phyloP scores from a whole-genome alignment of 2,888 invertebrate species.

The Oscheius sp. region DNA sequence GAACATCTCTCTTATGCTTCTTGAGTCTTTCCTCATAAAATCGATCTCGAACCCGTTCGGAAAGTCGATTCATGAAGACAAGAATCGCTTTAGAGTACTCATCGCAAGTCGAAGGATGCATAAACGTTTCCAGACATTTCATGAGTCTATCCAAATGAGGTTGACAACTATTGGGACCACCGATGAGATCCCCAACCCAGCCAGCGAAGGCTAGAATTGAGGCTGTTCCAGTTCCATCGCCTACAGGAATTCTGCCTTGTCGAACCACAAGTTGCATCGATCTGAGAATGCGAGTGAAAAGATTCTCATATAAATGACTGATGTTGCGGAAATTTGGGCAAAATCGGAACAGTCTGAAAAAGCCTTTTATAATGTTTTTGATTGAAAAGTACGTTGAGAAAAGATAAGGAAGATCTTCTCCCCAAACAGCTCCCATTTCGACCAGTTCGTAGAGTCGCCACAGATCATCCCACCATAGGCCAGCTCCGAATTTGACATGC shows the following conservation, averaged over 20 bases:
- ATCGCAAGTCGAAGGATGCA: conserved; percentile 46
- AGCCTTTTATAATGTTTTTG: background rate
- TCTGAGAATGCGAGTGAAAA: conserved; percentile 46
- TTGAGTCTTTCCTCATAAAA: conserved; percentile 35
- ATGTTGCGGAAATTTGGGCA: conserved; percentile 37
- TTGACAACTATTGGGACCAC: conserved; percentile 37
- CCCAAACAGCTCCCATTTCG: conserved; percentile 49
- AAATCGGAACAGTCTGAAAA: conserved; percentile 5
- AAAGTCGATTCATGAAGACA: conserved; percentile 27
- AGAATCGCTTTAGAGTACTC: conserved; percentile 35
- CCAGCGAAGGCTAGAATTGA: conserved; percentile 21
- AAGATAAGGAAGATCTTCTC: conserved; percentile 29
- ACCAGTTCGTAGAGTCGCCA: conserved; percentile 43
- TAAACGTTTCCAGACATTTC: conserved; percentile 39
- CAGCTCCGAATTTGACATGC: conserved; percentile 31
- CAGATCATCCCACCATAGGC: conserved; percentile 38
- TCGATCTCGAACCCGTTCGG: conserved; percentile 19
- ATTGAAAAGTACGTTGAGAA: conserved; percentile 32
- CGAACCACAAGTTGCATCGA: conserved; percentile 40
- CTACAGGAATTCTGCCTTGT: conserved; percentile 36
- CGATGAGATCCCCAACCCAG: conserved; percentile 24
- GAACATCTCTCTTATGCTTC: conserved; percentile 27
- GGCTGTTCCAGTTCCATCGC: conserved; percentile 19
- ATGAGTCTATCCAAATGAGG: conserved; percentile 43
- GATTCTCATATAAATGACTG: conserved; percentile 36